Evolutionary conservation across 2,888 invertebrate genomes (phyloP), one percentile per base, ranked within the genome.

Genomic region (Steromphala cineraria): DNA sequence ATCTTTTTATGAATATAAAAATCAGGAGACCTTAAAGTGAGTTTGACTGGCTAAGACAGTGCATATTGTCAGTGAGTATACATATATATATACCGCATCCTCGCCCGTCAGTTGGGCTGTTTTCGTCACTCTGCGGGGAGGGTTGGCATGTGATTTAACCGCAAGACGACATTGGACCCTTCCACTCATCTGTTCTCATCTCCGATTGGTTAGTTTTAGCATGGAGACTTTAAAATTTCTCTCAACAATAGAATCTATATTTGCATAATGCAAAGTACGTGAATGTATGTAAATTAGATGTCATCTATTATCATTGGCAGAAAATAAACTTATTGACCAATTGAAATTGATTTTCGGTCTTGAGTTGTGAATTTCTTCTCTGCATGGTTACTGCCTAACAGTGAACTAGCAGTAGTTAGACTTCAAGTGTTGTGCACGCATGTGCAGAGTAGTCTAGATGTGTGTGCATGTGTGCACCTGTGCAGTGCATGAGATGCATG

Each of bases 281-380:
- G 71, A 36, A 71, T 71, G 71, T 71, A 71, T 71, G 71, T 71
- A 28, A 31, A 28, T 71, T 71, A 71, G 71, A 71, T 71, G 36
- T 71, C 71, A 71, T 36, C 31, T 31, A 71, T 71, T 71, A 71
- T 71, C 28, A 71, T 71, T 71, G 71, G 71, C 71, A 71, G 71
- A 71, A 71, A 71, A 71, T 71, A 71, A 71, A 71, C 71, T 71
- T 71, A 71, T 71, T 71, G 71, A 71, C 71, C 71, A 71, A 71
- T 71, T 71, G 71, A 71, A 71, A 36, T 71, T 71, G 71, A 71
- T 71, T 71, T 71, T 40, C 40, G 71, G 71, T 71, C 71, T 71
- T 71, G 28, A 71, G 71, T 71, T 71, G 19, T 71, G 31, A 71
- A 71, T 71, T 71, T 71, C 36, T 17, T 71, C 71, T 71, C 10